Percentiles rank a stretch among this genome's conserved stretches.
Conservation (phyloP, 2,113 vertebrate genomes). For the Barbus barbus region DNA sequence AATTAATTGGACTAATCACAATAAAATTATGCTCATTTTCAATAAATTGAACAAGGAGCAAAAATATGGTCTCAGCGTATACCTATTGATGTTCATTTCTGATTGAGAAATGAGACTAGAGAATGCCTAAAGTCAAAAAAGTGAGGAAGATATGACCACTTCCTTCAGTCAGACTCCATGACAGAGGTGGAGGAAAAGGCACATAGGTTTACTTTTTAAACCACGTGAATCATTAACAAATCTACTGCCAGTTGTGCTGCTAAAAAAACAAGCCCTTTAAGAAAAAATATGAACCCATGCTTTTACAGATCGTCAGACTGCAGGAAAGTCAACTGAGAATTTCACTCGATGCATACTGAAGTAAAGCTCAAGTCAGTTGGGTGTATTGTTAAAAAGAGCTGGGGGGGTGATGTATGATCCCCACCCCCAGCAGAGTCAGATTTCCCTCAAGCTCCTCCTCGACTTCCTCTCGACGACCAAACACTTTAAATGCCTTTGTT, state of each 20-base stretch:
- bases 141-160: background rate
- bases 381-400: background rate
- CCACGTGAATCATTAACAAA: constrained; percentile 11
- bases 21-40: background rate
- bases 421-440: constrained; percentile 66
- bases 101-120: background rate
- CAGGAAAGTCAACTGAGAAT: background rate
- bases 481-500: constrained; percentile 67
- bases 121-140: background rate
- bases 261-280: background rate
- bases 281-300: background rate
- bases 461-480: constrained; percentile 70
- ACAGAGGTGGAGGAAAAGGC: background rate
- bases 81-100: background rate
- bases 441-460: constrained; percentile 79
- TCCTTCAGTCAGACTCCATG: background rate
- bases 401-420: constrained; percentile 9
- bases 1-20: background rate
- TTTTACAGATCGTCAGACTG: background rate
- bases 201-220: background rate
- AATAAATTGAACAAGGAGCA: background rate
- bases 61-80: background rate
- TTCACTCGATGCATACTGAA: background rate
- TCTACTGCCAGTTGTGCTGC: background rate
- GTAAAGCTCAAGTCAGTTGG: background rate